Conservation (phyloP, 2,888 invertebrate genomes). For the Leucoma salicis region DNA sequence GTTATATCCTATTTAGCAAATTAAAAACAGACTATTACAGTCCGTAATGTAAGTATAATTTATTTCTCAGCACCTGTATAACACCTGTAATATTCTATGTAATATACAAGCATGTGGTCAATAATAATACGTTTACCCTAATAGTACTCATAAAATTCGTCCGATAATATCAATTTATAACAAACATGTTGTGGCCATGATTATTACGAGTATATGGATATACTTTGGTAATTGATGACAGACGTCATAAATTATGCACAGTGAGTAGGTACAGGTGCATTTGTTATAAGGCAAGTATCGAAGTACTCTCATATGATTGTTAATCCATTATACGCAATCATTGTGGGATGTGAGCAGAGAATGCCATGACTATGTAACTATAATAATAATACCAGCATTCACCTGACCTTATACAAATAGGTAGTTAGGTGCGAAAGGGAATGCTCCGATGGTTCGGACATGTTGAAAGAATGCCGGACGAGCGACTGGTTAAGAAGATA, state of each 20-base stretch:
- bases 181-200: slow-evolving; percentile 3
- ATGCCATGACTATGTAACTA: no score
- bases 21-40: neutral
- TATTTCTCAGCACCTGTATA: slow-evolving; percentile 4
- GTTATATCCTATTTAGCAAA: neutral
- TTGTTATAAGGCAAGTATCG: no score
- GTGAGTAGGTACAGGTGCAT: slow-evolving; percentile 6
- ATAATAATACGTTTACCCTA: slow-evolving; percentile 4
- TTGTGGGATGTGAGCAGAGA: no score
- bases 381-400: no score
- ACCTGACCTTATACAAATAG: no score
- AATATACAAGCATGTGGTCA: neutral
- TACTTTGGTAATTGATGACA: slow-evolving; percentile 3
- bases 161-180: slow-evolving; percentile 11
- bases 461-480: no score
- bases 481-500: no score
- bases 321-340: no score
- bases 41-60: neutral
- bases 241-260: neutral
- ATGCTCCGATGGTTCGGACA: no score
- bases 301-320: no score
- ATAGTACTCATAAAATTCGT: slow-evolving; percentile 8
- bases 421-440: no score
- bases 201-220: slow-evolving; percentile 1
- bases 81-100: neutral